These are phyloP conservation scores for Lasioglossum baleicum DNA, from an alignment of 1,140 invertebrate species.

Conservation along the genomic window DNA sequence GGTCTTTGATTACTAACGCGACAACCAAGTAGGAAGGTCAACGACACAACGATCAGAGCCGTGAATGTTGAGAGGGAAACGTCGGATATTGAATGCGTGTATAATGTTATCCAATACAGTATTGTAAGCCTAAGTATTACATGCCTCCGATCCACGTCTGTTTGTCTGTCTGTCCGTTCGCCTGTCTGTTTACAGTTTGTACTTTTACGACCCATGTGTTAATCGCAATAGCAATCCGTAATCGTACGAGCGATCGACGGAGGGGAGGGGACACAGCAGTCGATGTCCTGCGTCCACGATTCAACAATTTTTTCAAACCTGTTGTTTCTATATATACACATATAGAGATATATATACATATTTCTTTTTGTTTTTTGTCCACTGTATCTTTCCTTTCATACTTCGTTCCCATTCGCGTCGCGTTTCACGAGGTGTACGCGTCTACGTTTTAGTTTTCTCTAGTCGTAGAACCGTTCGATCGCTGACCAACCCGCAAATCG, in stretches of 20 bases:
- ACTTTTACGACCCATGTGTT: constrained; percentile 49
- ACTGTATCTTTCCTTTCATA: background rate
- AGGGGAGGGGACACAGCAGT: constrained; percentile 9
- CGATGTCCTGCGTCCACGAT: constrained; percentile 21
- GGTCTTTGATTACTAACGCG: constrained; percentile 41
- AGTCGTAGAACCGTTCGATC: constrained; percentile 36
- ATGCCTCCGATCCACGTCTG: constrained; percentile 58
- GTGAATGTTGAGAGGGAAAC: constrained; percentile 50
- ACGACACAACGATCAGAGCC: constrained; percentile 37
- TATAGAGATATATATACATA: too few species aligned
- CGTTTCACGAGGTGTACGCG: too few species aligned
- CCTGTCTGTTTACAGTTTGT: constrained; percentile 55
- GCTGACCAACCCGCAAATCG: constrained; percentile 45
- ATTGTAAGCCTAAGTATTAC: constrained; percentile 74
- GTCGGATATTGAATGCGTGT: constrained; percentile 56
- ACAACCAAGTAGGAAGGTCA: constrained; percentile 24
- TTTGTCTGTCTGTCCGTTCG: constrained; percentile 61
- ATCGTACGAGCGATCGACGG: constrained; percentile 41
- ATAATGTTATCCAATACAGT: constrained; percentile 74
- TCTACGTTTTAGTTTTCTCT: constrained; percentile 23
- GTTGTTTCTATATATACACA: background rate
- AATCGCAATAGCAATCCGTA: constrained; percentile 46
- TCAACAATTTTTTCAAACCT: constrained; percentile 5
- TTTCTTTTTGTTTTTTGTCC: background rate
- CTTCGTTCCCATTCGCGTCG: too few species aligned